Conservation (phyloP, 2,113 vertebrate genomes). For the Felis chaus region DNA sequence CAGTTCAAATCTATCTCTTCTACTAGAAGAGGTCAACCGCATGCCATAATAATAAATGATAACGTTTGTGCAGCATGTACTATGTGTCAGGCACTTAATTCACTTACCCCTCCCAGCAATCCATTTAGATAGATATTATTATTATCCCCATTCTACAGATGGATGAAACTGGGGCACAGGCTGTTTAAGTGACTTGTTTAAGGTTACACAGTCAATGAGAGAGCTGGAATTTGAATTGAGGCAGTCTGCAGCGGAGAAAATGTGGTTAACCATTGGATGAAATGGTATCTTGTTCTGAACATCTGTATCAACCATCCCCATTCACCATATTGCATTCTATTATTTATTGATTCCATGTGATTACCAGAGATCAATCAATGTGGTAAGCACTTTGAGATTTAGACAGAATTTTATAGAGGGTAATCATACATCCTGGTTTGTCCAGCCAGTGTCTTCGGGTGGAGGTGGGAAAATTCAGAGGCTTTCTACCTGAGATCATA, state of each 20-base stretch:
- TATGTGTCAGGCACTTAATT: background rate
- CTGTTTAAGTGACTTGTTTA: background rate
- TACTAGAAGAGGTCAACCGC: background rate
- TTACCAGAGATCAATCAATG: background rate
- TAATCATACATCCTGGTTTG: background rate
- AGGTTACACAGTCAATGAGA: background rate
- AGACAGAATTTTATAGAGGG: background rate
- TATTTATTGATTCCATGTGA: background rate
- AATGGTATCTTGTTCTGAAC: background rate
- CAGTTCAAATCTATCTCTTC: background rate
- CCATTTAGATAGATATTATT: background rate
- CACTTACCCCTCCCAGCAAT: background rate
- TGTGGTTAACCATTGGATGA: background rate
- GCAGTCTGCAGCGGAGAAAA: background rate
- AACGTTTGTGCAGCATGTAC: background rate
- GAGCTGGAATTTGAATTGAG: background rate
- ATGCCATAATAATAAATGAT: background rate
- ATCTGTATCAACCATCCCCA: background rate
- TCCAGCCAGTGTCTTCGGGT: background rate
- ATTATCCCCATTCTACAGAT: background rate
- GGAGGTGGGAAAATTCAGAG: background rate
- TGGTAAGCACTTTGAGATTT: background rate
- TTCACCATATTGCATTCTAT: background rate
- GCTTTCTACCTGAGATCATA: background rate
- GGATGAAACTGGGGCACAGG: background rate